Conservation (phyloP, 2,888 invertebrate genomes). For the Endomychus coccineus region DNA sequence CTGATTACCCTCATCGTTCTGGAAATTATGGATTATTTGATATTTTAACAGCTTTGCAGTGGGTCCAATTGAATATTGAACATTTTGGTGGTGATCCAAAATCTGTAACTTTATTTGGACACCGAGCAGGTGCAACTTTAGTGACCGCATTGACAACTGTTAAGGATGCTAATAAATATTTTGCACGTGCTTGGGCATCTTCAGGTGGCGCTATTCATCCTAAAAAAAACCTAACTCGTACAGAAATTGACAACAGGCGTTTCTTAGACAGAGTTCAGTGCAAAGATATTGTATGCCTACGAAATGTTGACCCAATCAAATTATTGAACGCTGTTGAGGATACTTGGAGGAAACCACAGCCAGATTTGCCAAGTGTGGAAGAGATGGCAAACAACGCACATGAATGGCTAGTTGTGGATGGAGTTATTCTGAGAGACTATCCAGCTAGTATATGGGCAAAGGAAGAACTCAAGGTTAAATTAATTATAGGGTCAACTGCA, state of each 20-base stretch:
- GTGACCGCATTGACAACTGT: conserved; percentile 65
- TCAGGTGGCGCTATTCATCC: conserved; percentile 70
- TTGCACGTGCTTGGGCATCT: conserved; percentile 71
- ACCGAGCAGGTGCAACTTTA: conserved; percentile 74
- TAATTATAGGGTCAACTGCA: conserved; percentile 67
- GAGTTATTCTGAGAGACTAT: conserved; percentile 58
- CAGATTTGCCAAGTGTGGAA: conserved; percentile 47
- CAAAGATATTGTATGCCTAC: conserved; percentile 51
- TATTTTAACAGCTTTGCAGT: conserved; percentile 65
- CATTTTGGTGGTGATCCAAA: conserved; percentile 77
- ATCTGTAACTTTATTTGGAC: conserved; percentile 75
- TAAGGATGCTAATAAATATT: conserved; percentile 56
- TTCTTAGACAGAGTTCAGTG: conserved; percentile 50
- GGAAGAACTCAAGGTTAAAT: conserved; percentile 42
- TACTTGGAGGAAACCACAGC: conserved; percentile 58
- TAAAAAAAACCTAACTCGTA: conserved; percentile 52
- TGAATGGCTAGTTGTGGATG: conserved; percentile 70
- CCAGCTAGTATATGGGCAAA: conserved; percentile 57
- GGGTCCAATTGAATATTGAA: conserved; percentile 75
- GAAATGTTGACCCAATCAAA: conserved; percentile 48
- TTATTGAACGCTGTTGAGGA: conserved; percentile 64
- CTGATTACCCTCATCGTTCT: conserved; percentile 65
- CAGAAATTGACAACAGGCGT: conserved; percentile 54
- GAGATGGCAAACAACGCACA: conserved; percentile 54
- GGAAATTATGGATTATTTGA: conserved; percentile 85